A percentile compares a stretch with the other conserved stretches of the same genome.
Evolutionary conservation across 2,888 invertebrate species (phyloP).

Genomic region (Omphaloscelis lunosa): DNA sequence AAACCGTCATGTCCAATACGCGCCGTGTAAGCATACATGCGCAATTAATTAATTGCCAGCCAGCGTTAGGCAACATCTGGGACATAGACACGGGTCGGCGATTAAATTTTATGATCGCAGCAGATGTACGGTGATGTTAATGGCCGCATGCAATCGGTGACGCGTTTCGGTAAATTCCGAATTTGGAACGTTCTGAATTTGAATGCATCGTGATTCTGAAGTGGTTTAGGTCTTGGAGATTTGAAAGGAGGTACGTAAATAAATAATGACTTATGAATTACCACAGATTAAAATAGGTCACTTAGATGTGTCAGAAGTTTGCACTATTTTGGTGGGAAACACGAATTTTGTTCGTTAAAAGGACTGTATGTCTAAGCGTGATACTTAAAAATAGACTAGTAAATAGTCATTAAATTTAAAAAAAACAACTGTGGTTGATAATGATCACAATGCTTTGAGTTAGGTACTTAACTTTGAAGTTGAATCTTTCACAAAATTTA

Average conservation of each 20-base stretch:
- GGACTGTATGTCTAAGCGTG: no score
- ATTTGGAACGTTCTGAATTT: slow-evolving; percentile 64
- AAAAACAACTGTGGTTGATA: neutral
- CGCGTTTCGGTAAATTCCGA: slow-evolving; percentile 69
- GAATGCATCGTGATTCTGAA: slow-evolving; percentile 37
- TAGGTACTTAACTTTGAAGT: neutral
- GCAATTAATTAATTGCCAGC: slow-evolving; percentile 87
- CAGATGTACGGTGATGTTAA: slow-evolving; percentile 83
- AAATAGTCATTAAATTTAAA: neutral
- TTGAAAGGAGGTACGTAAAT: neutral
- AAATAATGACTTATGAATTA: no score
- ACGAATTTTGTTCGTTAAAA: neutral
- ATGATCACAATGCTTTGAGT: neutral
- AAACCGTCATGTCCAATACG: slow-evolving; percentile 85
- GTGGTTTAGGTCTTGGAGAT: neutral
- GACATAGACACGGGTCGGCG: slow-evolving; percentile 77
- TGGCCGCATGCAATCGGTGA: slow-evolving; percentile 70
- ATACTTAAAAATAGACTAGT: no score
- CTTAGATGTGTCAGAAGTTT: neutral
- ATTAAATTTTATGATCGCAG: slow-evolving; percentile 86
- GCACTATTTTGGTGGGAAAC: neutral
- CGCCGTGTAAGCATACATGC: slow-evolving; percentile 82
- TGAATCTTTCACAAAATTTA: no score
- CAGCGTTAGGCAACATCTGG: slow-evolving; percentile 85
- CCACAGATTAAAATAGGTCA: no score